Evolutionary conservation across 2,888 invertebrate species (phyloP), one percentile per base, ranked within the genome.

Genomic region (Podotricha telesiphe): DNA sequence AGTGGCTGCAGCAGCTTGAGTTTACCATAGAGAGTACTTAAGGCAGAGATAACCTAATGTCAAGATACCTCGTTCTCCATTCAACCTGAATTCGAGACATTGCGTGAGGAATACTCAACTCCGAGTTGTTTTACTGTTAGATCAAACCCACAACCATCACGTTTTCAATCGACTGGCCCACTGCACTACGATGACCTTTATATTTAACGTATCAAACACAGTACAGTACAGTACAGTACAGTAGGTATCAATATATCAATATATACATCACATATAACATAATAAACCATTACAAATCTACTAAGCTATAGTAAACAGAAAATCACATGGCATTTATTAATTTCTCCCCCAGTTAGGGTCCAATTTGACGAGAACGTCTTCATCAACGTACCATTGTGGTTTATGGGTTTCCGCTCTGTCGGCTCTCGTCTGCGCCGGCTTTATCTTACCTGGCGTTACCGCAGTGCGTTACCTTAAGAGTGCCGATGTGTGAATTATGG

Each of bases 351-450:
- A 70, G 71, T 72, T 69, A 78, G 73, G 75, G 76, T 76, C 82
- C 82, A 84, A 86, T 86, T 85, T 82, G 80, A 81, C 78, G 75
- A 76, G 79, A 82, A 78, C 82, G 82, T 84, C 82, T 88, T 85
- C 80, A 85, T 85, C 84, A 84, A 84, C 82, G 83, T 86, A 84
- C 84, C 87, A 82, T 79, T 76, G 79, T 79, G 84, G 84, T 76
- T 82, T 81, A 83, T 77, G 84, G 85, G 81, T 86, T 88, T 86
- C 82, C 82, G 80, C 81, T 73, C 80, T 79, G 84, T 76, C 77
- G 80, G 79, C 72, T 79, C 74, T 76, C 68, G 76, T 79, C 79
- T 81, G 77, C 71, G 70, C 74, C 76, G 78, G 84, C 83, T 82
- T 82, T 82, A 80, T 85, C 82, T 85, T 82, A 80, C 80, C 76